phyloP scores from a whole-genome alignment of 2,888 invertebrate species.

The Phortica magna region DNA sequence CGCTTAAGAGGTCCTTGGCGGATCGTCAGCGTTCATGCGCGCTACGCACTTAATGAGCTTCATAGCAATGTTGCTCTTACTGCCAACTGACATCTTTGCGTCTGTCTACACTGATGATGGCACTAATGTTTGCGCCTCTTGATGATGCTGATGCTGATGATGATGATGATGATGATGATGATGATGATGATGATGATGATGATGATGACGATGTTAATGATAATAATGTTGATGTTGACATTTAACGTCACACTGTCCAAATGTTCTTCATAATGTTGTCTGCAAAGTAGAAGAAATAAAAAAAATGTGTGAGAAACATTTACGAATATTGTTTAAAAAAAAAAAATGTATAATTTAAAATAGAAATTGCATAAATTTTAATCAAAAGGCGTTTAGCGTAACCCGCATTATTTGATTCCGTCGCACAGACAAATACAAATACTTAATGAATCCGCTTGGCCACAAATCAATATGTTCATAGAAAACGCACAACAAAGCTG shows the following conservation, averaged over 20 bases:
- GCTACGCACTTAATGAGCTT: conserved; percentile 38
- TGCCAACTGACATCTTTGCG: conserved; percentile 3
- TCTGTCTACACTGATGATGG: no score
- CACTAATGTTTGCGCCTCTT: neutral
- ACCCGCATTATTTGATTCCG: conserved; percentile 40
- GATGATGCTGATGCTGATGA: neutral
- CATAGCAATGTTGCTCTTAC: neutral
- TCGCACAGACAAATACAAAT: conserved; percentile 25
- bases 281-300: neutral
- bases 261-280: conserved; percentile 16
- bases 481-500: conserved; percentile 10
- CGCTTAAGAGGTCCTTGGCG: conserved; percentile 9
- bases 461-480: conserved; percentile 38
- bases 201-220: neutral
- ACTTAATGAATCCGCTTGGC: conserved; percentile 49
- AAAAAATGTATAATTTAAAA: neutral
- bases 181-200: neutral
- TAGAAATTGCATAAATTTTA: conserved; percentile 56
- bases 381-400: conserved; percentile 27
- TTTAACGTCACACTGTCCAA: conserved; percentile 28
- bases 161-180: neutral
- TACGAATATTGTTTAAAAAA: conserved; percentile 26
- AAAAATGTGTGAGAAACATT: conserved; percentile 30
- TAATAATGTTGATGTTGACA: neutral
- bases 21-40: conserved; percentile 15